Evolutionary conservation across 2,888 invertebrate genomes (phyloP), one percentile per base, ranked within the genome.

Genomic region (Phyllotreta striolata): DNA sequence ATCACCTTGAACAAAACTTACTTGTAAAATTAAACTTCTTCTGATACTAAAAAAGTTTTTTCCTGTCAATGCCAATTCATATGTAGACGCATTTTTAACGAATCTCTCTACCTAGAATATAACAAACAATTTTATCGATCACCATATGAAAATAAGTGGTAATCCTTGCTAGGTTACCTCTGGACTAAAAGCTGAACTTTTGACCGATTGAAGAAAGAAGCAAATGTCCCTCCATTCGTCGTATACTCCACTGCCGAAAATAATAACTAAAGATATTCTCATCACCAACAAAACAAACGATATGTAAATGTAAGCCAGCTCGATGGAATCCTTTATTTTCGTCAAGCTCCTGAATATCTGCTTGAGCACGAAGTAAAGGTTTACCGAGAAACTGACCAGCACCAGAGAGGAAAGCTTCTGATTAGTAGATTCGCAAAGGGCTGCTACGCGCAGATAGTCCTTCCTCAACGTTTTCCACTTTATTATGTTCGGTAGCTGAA

Each of bases 331-430:
- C 14, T 64, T 67, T 12, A 70, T 62, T 68, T 68, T 64, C 44
- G 85, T 83, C 78, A 90, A 83, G 14, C 87, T 88, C 73, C 88
- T 83, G 73, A 89, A 91, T 8, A 91, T 81, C 73, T 91, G 89
- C 47, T 89, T 82, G 64, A 91, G 88, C 68, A 91, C 88, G 75
- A 90, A 91, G 77, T 88, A 91, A 54, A 91, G 83, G 77, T 91
- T 90, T 67, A 86, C 88, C 8, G 86, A 81, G 70, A 89, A 90
- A 0, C 90, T 89, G 2, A 91, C 75, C 0, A 91, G 76, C 0
- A 91, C 83, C 57, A 91, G 81, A 10, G 83, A 82, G 1, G 89
- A 88, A 9, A 91, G 81, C 37, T 85, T 81, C 0, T 80, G 78
- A 72, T 91, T 89, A 5, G 90, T 83, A 10, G 80, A 80, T 38